These are phyloP conservation scores for Arothron firmamentum DNA, from an alignment of 2,113 vertebrate species.

Conservation along the genomic window DNA sequence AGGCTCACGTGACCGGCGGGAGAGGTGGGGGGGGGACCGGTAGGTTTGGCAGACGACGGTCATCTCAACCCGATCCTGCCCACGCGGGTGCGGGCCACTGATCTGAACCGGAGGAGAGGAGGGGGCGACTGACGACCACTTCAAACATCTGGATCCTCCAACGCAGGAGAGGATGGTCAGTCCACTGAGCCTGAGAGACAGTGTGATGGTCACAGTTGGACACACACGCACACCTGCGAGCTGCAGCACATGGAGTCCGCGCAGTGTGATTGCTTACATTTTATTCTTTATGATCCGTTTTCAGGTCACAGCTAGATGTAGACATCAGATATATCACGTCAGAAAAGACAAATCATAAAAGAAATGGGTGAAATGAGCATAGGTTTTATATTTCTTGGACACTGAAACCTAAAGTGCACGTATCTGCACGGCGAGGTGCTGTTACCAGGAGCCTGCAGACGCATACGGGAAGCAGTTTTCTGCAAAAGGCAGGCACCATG, in stretches of 20 bases:
- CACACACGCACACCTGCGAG: constrained; percentile 21
- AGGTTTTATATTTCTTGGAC: too few relatives aligned
- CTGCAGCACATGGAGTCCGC: constrained; percentile 13
- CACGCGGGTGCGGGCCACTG: constrained; percentile 38
- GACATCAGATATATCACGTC: too few relatives aligned
- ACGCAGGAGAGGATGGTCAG: constrained; percentile 29
- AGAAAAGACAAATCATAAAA: too few relatives aligned
- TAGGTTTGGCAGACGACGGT: constrained; percentile 49
- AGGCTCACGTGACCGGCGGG: constrained; percentile 58
- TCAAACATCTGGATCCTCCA: constrained; percentile 58
- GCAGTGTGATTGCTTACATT: neutral
- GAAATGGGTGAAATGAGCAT: too few relatives aligned
- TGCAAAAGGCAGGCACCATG: too few relatives aligned
- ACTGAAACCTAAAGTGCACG: too few relatives aligned
- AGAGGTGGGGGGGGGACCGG: constrained; percentile 29
- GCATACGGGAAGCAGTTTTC: too few relatives aligned
- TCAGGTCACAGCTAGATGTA: too few relatives aligned
- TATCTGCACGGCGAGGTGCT: too few relatives aligned
- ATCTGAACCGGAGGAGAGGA: constrained; percentile 44
- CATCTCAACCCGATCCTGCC: constrained; percentile 50
- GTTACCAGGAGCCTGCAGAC: too few relatives aligned
- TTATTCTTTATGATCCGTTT: neutral
- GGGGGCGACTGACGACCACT: constrained; percentile 53
- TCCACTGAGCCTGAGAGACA: constrained; percentile 21
- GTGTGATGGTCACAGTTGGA: constrained; percentile 33